Evolutionary conservation across 23 tunicate species (phyloP).

Genomic region (Phallusia fumigata): DNA sequence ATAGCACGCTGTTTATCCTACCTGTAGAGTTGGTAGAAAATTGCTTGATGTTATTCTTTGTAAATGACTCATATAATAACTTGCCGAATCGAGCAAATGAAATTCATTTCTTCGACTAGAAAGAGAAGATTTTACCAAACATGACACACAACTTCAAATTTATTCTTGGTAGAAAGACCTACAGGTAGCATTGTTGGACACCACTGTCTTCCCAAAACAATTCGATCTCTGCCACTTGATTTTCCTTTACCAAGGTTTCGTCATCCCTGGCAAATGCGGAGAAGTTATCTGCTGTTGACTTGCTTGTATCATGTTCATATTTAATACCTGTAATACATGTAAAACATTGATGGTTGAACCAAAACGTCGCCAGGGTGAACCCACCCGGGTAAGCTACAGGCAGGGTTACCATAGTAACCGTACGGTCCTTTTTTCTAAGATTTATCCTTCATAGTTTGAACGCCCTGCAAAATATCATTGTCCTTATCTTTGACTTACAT

Average conservation of each 20-base stretch:
- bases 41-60: slow-evolving; percentile 51
- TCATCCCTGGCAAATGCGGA: slow-evolving; percentile 30
- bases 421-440: too few species aligned
- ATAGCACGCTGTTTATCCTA: not conserved
- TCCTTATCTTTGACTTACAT: too few species aligned
- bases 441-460: too few species aligned
- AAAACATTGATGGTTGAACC: not conserved
- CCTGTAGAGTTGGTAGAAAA: slow-evolving; percentile 87
- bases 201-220: slow-evolving; percentile 84
- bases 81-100: slow-evolving; percentile 86
- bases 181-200: slow-evolving; percentile 72
- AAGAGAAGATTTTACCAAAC: slow-evolving; percentile 6
- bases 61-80: slow-evolving; percentile 60
- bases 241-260: slow-evolving; percentile 8
- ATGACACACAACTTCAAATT: not conserved
- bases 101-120: slow-evolving; percentile 88
- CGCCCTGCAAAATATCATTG: too few species aligned
- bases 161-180: slow-evolving; percentile 7
- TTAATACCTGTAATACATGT: slow-evolving; percentile 32
- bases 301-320: slow-evolving; percentile 47
- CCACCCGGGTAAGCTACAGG: too few species aligned
- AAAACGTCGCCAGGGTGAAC: too few species aligned
- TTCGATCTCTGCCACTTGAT: slow-evolving; percentile 24
- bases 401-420: too few species aligned
- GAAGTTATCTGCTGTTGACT: slow-evolving; percentile 31